Evolutionary conservation across 2,113 vertebrate species (phyloP).

Genomic region (Halcyon senegalensis): DNA sequence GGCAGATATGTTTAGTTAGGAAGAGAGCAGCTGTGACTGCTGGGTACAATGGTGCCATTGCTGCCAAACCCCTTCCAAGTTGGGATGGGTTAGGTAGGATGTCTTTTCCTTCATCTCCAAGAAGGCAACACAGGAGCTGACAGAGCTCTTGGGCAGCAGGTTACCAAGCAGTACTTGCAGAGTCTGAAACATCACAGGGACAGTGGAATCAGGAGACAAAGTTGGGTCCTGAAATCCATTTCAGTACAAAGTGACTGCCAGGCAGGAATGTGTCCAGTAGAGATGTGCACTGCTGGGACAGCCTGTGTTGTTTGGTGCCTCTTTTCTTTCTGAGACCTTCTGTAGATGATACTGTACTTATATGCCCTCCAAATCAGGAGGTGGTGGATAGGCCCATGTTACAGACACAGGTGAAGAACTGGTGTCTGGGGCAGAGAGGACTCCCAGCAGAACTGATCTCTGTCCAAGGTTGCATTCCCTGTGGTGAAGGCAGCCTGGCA

Average conservation of each 20-base stretch:
- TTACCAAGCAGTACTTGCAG: background rate
- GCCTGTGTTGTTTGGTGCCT: background rate
- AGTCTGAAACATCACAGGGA: rapidly evolving
- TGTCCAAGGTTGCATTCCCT: background rate
- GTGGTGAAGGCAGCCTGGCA: background rate
- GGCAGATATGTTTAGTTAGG: background rate
- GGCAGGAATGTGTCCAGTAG: background rate
- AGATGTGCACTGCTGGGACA: background rate
- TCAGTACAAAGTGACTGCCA: background rate
- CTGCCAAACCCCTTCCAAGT: background rate
- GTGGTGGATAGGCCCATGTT: background rate
- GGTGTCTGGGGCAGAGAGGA: background rate
- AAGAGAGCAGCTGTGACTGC: background rate
- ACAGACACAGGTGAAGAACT: background rate
- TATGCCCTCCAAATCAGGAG: background rate
- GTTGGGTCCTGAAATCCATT: background rate
- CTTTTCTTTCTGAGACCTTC: background rate
- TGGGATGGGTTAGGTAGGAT: background rate
- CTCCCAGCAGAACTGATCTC: background rate
- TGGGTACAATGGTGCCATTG: background rate
- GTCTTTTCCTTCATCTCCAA: background rate
- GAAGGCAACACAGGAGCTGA: background rate
- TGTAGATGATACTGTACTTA: background rate
- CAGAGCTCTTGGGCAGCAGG: background rate
- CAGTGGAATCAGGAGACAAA: background rate